Conservation (phyloP, 1,140 invertebrate genomes). For the Holotrichia oblita region DNA sequence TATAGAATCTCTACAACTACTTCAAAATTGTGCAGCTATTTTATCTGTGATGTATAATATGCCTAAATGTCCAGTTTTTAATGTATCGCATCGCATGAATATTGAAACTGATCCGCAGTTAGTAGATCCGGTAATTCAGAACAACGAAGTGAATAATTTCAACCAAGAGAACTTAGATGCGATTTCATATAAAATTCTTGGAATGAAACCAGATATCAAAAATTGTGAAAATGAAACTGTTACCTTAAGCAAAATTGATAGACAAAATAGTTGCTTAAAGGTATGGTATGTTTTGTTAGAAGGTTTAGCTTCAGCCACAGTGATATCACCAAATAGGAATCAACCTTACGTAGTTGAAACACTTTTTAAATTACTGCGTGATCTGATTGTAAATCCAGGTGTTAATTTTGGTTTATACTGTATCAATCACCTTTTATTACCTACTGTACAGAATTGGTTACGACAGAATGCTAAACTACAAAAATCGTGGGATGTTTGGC, state of each 20-base stretch:
- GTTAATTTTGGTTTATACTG: conserved; percentile 88
- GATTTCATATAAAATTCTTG: conserved; percentile 70
- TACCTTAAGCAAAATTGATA: conserved; percentile 77
- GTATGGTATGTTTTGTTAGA: conserved; percentile 94
- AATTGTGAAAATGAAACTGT: conserved; percentile 67
- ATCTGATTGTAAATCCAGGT: conserved; percentile 79
- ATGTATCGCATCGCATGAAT: conserved; percentile 88
- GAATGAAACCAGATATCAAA: conserved; percentile 65
- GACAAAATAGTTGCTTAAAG: conserved; percentile 84
- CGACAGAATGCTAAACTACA: conserved; percentile 74
- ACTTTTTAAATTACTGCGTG: conserved; percentile 83
- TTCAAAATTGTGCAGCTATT: conserved; percentile 86
- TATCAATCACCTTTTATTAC: conserved; percentile 88
- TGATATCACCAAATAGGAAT: conserved; percentile 82
- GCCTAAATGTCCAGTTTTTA: conserved; percentile 93
- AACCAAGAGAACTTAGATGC: conserved; percentile 64
- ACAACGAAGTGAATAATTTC: conserved; percentile 70
- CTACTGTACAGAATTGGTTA: conserved; percentile 90
- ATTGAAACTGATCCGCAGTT: conserved; percentile 79
- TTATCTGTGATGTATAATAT: conserved; percentile 92
- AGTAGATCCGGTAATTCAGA: conserved; percentile 88
- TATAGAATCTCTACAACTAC: conserved; percentile 84
- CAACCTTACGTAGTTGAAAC: conserved; percentile 88
- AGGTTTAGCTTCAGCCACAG: conserved; percentile 83
- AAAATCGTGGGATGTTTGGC: conserved; percentile 78